phyloP scores from a whole-genome alignment of 1,140 invertebrate genomes.

The Pogonognathellus flavescens region DNA sequence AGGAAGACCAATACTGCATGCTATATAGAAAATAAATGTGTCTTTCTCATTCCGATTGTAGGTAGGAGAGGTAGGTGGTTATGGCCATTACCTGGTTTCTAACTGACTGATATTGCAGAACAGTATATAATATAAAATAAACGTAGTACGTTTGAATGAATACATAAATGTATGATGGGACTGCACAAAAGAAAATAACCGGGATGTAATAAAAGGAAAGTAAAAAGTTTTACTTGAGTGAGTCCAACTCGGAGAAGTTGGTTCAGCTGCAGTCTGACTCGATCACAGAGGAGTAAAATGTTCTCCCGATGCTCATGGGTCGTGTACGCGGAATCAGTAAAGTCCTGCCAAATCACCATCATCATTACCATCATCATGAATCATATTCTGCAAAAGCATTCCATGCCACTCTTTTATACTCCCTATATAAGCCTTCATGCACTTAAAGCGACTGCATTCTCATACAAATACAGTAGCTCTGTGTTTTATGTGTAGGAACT shows the following conservation, averaged over 20 bases:
- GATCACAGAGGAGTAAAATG: slow-evolving; percentile 90
- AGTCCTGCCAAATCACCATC: slow-evolving; percentile 76
- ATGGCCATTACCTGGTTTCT: too few species aligned
- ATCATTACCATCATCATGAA: slow-evolving; percentile 45
- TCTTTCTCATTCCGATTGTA: too few species aligned
- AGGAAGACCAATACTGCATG: too few species aligned
- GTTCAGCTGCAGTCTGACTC: slow-evolving; percentile 87
- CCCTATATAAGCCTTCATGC: not conserved
- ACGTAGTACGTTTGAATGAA: slow-evolving; percentile 8
- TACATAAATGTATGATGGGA: not conserved
- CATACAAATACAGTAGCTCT: not conserved
- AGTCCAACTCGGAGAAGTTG: slow-evolving; percentile 87
- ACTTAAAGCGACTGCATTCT: not conserved
- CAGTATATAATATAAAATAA: not conserved
- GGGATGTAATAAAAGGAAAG: not conserved
- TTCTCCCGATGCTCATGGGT: slow-evolving; percentile 96
- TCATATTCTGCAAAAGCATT: slow-evolving; percentile 30
- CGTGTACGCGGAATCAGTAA: slow-evolving; percentile 99
- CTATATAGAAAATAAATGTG: too few species aligned
- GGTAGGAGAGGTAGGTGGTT: too few species aligned
- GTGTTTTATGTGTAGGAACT: not conserved
- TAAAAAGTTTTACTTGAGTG: slow-evolving; percentile 57
- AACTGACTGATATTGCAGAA: too few species aligned
- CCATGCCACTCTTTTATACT: not conserved
- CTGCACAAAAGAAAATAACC: not conserved